Percentiles rank a stretch among this genome's conserved stretches.
phyloP scores from a whole-genome alignment of 2,888 invertebrate species.

The Melanostoma mellinum region DNA sequence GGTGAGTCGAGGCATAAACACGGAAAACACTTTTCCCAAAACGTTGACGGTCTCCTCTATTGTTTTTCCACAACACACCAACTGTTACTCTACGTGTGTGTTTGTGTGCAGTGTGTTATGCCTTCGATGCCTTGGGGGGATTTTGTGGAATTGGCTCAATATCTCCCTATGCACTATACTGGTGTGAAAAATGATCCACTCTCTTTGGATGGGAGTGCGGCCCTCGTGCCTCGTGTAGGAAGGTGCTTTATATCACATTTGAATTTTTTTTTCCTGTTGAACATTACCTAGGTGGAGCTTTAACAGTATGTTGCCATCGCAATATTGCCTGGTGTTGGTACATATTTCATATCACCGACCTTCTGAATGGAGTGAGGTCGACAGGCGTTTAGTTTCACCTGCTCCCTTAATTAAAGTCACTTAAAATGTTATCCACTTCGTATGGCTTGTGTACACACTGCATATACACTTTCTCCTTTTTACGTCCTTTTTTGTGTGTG shows the following conservation, averaged over 20 bases:
- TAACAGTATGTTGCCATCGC: slow-evolving; percentile 15
- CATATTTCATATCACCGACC: not conserved
- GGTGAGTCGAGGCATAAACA: slow-evolving; percentile 25
- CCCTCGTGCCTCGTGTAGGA: not conserved
- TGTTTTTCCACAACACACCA: not conserved
- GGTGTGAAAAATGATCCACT: slow-evolving; percentile 68
- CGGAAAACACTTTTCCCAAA: slow-evolving; percentile 21
- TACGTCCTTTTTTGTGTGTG: slow-evolving; percentile 10
- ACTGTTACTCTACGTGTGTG: not conserved
- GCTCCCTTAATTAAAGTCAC: slow-evolving; percentile 71
- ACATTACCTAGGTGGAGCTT: slow-evolving; percentile 2
- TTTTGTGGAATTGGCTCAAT: slow-evolving; percentile 54
- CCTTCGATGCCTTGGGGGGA: slow-evolving; percentile 7
- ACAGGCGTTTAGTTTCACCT: slow-evolving; percentile 70
- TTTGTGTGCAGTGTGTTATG: not conserved
- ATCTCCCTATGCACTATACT: slow-evolving; percentile 29
- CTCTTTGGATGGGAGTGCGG: slow-evolving; percentile 9
- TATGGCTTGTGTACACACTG: slow-evolving; percentile 36
- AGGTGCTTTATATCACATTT: slow-evolving; percentile 10
- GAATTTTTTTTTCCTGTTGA: slow-evolving; percentile 4
- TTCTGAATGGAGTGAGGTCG: slow-evolving; percentile 26
- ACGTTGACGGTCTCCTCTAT: slow-evolving; percentile 3
- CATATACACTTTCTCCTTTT: not conserved
- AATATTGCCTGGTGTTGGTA: slow-evolving; percentile 8
- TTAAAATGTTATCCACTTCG: slow-evolving; percentile 71